Evolutionary conservation across 2,888 invertebrate genomes (phyloP).

Genomic region (Drosophila leonis): DNA sequence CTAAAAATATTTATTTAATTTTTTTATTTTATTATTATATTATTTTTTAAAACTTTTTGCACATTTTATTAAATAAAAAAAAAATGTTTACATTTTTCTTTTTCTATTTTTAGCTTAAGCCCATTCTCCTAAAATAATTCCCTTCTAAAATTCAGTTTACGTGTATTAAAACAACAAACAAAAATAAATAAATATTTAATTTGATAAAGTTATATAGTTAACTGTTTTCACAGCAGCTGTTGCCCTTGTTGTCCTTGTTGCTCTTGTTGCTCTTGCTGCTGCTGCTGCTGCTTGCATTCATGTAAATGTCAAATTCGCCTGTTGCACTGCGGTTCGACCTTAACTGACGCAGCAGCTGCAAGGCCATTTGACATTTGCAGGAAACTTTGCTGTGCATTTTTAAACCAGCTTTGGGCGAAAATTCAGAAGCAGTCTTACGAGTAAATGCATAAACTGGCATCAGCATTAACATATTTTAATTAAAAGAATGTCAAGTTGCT

Average conservation of each 20-base stretch:
- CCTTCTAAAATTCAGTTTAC: not conserved
- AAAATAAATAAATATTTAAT: constrained; percentile 7
- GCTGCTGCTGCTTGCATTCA: constrained; percentile 6
- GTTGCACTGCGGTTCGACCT: constrained; percentile 21
- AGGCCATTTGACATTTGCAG: constrained; percentile 4
- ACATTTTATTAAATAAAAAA: no score
- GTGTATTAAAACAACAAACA: not conserved
- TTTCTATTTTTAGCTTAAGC: no score
- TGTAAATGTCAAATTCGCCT: constrained; percentile 30
- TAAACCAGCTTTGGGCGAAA: constrained; percentile 31
- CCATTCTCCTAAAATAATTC: not conserved
- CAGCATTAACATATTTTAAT: constrained; percentile 75
- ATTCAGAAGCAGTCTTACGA: not conserved
- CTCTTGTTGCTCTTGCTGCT: constrained; percentile 1
- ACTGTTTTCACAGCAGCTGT: not conserved
- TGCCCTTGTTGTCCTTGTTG: constrained; percentile 4
- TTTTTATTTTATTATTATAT: no score
- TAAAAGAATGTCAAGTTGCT: constrained; percentile 60
- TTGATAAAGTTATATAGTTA: not conserved
- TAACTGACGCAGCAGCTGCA: constrained; percentile 11
- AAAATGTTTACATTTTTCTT: no score
- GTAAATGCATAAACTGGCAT: constrained; percentile 20
- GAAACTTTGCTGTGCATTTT: constrained; percentile 22
- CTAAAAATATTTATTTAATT: no score
- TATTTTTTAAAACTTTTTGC: no score